Percentiles rank a stretch among this genome's conserved stretches.
These are phyloP conservation scores for Microcebus griseorufus DNA, from an alignment of 2,113 vertebrate genomes.

Conservation along the genomic window DNA sequence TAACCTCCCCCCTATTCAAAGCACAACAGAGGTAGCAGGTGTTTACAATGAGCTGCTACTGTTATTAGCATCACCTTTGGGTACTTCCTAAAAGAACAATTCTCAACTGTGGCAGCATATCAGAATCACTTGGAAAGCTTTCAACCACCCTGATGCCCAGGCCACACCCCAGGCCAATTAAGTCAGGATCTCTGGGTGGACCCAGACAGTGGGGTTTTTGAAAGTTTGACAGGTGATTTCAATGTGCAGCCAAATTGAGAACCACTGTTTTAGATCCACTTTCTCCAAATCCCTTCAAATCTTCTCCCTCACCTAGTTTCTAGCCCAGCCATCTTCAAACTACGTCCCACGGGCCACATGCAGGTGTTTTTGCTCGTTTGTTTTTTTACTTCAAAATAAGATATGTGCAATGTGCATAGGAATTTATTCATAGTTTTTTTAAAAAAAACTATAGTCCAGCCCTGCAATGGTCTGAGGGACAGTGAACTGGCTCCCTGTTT, in stretches of 20 bases:
- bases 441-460: too few relatives aligned
- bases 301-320: neutral
- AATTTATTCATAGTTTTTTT: too few relatives aligned
- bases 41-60: neutral
- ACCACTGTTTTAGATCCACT: neutral
- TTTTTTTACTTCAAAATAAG: too few relatives aligned
- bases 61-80: neutral
- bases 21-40: neutral
- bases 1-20: neutral
- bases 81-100: neutral
- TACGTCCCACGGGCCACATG: too few relatives aligned
- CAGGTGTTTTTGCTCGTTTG: too few relatives aligned
- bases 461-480: too few relatives aligned
- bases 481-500: too few relatives aligned
- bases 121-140: neutral
- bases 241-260: neutral
- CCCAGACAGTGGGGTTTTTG: neutral
- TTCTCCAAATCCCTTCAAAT: neutral
- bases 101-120: neutral
- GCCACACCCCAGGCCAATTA: neutral
- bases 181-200: neutral
- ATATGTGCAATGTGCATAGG: too few relatives aligned
- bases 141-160: neutral
- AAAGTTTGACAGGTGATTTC: neutral
- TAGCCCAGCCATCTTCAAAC: too few relatives aligned